Evolutionary conservation across 2,113 vertebrate genomes (phyloP), one percentile per base, ranked within the genome.

Genomic region (Mixornis gularis): DNA sequence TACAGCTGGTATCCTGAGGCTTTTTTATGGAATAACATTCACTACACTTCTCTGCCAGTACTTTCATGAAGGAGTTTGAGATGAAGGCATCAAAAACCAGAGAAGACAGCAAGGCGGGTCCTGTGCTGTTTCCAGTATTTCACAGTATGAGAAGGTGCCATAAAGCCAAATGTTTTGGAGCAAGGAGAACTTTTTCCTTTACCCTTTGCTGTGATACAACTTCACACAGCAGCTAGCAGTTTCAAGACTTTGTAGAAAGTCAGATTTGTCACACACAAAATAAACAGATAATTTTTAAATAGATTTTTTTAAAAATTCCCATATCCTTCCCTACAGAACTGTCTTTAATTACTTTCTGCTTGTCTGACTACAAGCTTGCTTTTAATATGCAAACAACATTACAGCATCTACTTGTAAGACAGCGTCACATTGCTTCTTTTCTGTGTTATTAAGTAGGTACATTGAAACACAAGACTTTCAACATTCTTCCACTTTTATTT

Each of bases 301-400:
- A 25, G 17, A 44, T n/a, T 66, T 60, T 60, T 72, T n/a, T 17
- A 1, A 6, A 16, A 76, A 40, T 24, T 30, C 32, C 58, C 69
- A 34, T 40, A 9, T 24, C 36, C 81, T 85, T 87, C 22, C 46
- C 26, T 43, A 41, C 22, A 21, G 85, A 94, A 32, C 29, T 72
- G 29, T 62, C 74, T 82, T 77, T 85, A 89, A 89, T 92, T 87
- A 73, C 44, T 69, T 89, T 56, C 43, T 59, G 5, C 46, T 55
- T 83, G 66, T 82, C 80, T 85, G 62, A 86, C 68, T 74, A 9
- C 17, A 13, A 6, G 13, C 17, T 59, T 91, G 44, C 22, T 95
- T 93, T 87, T 79, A 69, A 73, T 94, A 91, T 73, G 63, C 79
- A 92, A 93, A 92, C 38, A 81, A 43, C 12, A 12, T 58, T 46